Conservation (phyloP, 2,797 vertebrate genomes). For the Numenius phaeopus region DNA sequence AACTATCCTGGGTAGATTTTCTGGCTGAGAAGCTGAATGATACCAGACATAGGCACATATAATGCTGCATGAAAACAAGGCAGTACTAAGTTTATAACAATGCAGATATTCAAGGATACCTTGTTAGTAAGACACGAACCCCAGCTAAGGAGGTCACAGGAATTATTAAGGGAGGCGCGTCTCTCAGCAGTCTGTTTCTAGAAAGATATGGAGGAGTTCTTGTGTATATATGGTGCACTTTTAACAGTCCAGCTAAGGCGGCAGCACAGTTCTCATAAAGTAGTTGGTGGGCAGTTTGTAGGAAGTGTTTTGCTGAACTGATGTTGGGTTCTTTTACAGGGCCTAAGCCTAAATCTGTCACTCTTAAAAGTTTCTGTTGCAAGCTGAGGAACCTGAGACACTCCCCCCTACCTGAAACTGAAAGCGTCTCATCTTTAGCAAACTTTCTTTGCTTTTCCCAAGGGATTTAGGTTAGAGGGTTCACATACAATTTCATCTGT, state of each 20-base stretch:
- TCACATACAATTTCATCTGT: background rate
- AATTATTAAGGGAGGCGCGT: background rate
- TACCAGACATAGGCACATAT: background rate
- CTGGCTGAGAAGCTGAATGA: background rate
- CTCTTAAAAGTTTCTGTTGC: background rate
- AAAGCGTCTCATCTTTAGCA: background rate
- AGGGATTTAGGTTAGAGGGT: background rate
- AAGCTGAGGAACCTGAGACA: background rate
- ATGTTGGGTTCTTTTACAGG: background rate
- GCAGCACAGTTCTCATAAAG: background rate
- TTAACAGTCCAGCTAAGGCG: background rate
- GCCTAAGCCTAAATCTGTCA: background rate
- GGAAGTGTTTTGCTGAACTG: background rate
- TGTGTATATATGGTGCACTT: background rate
- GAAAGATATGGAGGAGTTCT: background rate
- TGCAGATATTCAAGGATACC: background rate
- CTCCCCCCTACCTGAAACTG: background rate
- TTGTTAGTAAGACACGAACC: background rate
- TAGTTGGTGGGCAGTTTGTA: background rate
- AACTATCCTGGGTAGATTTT: background rate
- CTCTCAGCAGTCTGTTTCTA: background rate
- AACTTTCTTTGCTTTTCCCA: background rate
- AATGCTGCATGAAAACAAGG: too few species aligned
- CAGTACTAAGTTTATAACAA: background rate
- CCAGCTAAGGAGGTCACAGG: background rate